These are phyloP conservation scores for Pinna nobilis DNA, from an alignment of 1,140 invertebrate species.

Conservation along the genomic window DNA sequence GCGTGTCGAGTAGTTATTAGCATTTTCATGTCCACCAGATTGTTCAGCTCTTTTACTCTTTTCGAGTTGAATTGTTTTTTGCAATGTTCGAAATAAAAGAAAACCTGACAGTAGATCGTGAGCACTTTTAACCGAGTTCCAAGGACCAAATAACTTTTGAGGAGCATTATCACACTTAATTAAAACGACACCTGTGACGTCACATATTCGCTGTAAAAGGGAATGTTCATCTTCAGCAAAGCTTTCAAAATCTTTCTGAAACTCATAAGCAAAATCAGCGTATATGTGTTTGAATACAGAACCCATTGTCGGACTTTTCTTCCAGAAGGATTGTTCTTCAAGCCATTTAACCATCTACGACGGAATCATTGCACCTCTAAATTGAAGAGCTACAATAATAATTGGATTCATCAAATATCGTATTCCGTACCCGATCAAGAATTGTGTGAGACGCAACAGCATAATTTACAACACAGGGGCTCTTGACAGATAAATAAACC, in stretches of 20 bases:
- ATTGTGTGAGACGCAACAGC: too few species aligned
- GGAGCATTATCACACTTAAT: not conserved
- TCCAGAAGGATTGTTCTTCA: too few species aligned
- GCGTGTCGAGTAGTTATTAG: not conserved
- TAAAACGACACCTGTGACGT: slow-evolving; percentile 6
- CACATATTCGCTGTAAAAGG: slow-evolving; percentile 19
- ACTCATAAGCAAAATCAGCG: slow-evolving; percentile 11
- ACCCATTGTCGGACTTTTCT: not conserved
- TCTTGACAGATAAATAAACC: too few species aligned
- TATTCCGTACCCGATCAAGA: too few species aligned
- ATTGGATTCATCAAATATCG: too few species aligned
- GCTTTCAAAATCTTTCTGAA: not conserved
- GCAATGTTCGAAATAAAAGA: slow-evolving; percentile 1
- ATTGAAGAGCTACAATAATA: too few species aligned
- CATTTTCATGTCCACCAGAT: not conserved
- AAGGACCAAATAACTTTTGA: slow-evolving; percentile 20
- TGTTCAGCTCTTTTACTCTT: not conserved
- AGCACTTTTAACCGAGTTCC: slow-evolving; percentile 16
- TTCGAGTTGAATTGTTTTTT: not conserved
- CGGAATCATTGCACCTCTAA: too few species aligned
- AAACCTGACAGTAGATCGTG: slow-evolving; percentile 13
- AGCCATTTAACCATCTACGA: too few species aligned
- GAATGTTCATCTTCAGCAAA: not conserved
- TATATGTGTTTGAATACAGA: slow-evolving; percentile 5
- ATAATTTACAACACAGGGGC: too few species aligned